Percentiles rank a stretch among this genome's conserved stretches.
phyloP scores from a whole-genome alignment of 2,888 invertebrate genomes.

The Aleiodes leptofemur region DNA sequence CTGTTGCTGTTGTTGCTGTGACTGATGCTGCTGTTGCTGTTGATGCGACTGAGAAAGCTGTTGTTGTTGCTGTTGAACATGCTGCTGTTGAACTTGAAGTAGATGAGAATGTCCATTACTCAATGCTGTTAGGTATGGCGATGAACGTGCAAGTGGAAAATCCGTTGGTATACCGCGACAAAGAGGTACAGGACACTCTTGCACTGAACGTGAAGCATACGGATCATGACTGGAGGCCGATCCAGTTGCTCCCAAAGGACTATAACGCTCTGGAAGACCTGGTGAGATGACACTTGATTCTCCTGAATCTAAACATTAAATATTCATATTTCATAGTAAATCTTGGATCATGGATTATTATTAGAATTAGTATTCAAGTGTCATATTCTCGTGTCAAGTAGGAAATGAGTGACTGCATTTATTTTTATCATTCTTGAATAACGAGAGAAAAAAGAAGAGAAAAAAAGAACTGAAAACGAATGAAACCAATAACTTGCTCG shows the following conservation, averaged over 20 bases:
- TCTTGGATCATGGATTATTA: not conserved
- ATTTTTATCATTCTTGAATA: conserved; percentile 11
- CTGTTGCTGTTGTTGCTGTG: conserved; percentile 58
- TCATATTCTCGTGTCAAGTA: not conserved
- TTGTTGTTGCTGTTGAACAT: conserved; percentile 59
- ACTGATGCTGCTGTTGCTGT: conserved; percentile 64
- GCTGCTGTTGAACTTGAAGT: conserved; percentile 58
- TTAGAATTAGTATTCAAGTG: not conserved
- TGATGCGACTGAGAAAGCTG: conserved; percentile 56
- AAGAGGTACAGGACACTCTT: conserved; percentile 72
- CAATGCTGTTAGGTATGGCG: conserved; percentile 72
- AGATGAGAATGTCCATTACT: conserved; percentile 72
- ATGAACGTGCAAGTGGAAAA: conserved; percentile 68
- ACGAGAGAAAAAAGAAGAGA: not conserved
- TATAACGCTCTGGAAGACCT: conserved; percentile 73
- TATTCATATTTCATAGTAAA: not conserved
- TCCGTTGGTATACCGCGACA: conserved; percentile 71
- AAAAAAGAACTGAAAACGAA: not conserved
- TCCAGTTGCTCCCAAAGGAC: conserved; percentile 70
- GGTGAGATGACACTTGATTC: conserved; percentile 74
- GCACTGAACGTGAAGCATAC: conserved; percentile 70
- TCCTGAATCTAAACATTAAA: conserved; percentile 66
- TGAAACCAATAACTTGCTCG: not conserved
- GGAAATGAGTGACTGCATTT: not conserved
- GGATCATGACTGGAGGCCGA: conserved; percentile 71